These are phyloP conservation scores for Petrocephalus sullivani DNA, from an alignment of 2,797 vertebrate genomes.

Conservation along the genomic window DNA sequence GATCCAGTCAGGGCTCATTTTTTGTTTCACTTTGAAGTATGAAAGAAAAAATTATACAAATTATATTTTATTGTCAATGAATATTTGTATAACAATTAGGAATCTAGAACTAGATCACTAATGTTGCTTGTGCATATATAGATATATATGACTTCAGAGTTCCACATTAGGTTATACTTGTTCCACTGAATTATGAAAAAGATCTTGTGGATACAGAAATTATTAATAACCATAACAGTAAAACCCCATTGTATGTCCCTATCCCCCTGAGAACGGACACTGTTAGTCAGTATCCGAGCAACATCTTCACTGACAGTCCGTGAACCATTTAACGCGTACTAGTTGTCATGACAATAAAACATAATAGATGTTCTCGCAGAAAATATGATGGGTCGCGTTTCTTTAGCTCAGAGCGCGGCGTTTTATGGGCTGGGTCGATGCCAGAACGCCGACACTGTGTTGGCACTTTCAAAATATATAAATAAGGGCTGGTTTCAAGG, in stretches of 20 bases:
- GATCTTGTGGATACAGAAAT: not conserved
- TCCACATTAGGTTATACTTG: not conserved
- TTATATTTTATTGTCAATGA: not conserved
- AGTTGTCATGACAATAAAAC: slow-evolving; percentile 12
- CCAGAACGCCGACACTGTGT: not conserved
- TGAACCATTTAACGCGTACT: not conserved
- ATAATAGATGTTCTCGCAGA: not conserved
- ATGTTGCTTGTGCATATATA: not conserved
- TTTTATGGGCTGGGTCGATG: not conserved
- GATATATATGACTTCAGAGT: not conserved
- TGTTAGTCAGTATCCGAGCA: not conserved
- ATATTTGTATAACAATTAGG: not conserved
- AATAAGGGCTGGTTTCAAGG: not conserved
- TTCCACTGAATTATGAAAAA: not conserved
- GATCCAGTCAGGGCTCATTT: not conserved
- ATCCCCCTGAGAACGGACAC: not conserved
- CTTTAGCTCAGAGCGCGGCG: not conserved
- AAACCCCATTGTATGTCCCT: not conserved
- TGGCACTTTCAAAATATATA: not conserved
- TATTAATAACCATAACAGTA: not conserved
- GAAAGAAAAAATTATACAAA: not conserved
- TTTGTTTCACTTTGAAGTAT: not conserved
- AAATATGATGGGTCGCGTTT: not conserved
- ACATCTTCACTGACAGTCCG: not conserved
- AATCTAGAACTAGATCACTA: not conserved